Base-by-base conservation (phyloP, 2,888 invertebrate species). In the Nasonia oneida region DNA sequence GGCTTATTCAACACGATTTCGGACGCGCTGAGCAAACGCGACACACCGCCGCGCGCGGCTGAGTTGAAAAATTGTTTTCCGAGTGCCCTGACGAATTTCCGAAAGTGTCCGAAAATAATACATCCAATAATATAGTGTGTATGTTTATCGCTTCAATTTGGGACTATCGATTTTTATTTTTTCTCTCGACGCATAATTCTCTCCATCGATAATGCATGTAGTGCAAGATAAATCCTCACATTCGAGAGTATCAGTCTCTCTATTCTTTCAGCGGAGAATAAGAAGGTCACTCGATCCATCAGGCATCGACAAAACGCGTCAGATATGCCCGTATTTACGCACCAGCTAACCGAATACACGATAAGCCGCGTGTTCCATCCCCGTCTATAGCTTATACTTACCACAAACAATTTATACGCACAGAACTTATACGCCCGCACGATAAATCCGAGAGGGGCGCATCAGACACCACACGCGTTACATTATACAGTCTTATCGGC, bases 1-100 rank as follows among this genome's bases (percentile, higher is more conserved):
- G 85, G 87, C 87, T 87, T 87, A 87, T 87, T 87, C 87, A 87
- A 87, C 83, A 61, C 79, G 85, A 87, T 87, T 83, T 83, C 79
- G 53, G 39, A 37, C 23, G 33, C 47, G 15, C 67, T 64, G 50
- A 67, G 71, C 33, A 47, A 71, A 64, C 57, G 33, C 12, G 73
- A 84, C n/a, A 84, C n/a, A 42, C 73, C 10, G 42, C n/a, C 3
- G 18, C 14, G 39, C 18, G 73, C 42, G 39, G 33, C 6, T 37
- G n/a, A 64, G 2, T n/a, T 79, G 73, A 23, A 79, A 74, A 71
- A 70, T 42, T 42, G n/a, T 67, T 33, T 75, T 10, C n/a, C 18
- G 18, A 79, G 18, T n/a, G 23, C 47, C 0, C 50, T 70, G 10
- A 37, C 42, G 10, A 42, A 42, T 42, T 42, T 42, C 10, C 6